Percentiles rank a stretch among this genome's conserved stretches.
Evolutionary conservation across 2,113 vertebrate species (phyloP).

Genomic region (Nesogale talazaci): DNA sequence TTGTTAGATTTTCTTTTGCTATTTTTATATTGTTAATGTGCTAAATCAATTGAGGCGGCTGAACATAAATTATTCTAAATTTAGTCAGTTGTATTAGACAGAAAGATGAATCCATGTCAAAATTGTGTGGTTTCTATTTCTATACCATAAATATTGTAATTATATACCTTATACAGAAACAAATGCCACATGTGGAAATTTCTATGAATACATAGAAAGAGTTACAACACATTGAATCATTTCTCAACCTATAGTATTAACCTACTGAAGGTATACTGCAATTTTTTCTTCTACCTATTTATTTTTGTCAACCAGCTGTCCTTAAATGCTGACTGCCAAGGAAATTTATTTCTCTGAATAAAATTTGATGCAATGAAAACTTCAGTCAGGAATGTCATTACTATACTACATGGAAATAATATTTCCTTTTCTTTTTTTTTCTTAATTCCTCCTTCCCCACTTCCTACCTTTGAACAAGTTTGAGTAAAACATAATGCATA

Average conservation of each 20-base stretch:
- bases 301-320: neutral
- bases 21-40: neutral
- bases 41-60: neutral
- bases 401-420: neutral
- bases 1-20: neutral
- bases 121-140: neutral
- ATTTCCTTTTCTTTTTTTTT: neutral
- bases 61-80: neutral
- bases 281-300: neutral
- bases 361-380: conserved; percentile 9
- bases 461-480: neutral
- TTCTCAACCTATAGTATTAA: neutral
- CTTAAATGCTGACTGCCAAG: neutral
- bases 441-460: neutral
- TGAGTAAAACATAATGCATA: neutral
- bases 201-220: neutral
- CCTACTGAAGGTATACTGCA: neutral
- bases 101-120: neutral
- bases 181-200: neutral
- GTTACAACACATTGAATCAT: neutral
- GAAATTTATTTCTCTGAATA: neutral
- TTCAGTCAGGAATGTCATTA: neutral
- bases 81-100: neutral
- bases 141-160: neutral
- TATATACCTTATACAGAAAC: neutral